Conservation (phyloP, 2,888 invertebrate species). For the Lasioglossum oenotherae region DNA sequence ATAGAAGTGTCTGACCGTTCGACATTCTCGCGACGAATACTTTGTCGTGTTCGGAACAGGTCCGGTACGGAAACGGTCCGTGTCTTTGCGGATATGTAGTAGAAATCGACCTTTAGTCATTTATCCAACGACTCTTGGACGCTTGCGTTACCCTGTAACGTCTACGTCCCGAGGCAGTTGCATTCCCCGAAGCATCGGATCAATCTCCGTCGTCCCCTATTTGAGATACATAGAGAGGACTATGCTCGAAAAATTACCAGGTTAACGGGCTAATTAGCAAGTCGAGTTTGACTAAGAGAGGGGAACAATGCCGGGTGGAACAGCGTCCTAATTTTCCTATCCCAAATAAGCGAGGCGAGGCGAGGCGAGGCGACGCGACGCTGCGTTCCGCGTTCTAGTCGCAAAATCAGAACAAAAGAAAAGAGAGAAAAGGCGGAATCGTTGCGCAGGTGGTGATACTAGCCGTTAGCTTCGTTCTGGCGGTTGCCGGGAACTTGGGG, state of each 20-base stretch:
- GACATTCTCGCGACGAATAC: too few relatives aligned
- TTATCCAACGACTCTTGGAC: background rate
- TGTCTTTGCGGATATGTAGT: too few relatives aligned
- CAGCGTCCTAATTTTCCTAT: background rate
- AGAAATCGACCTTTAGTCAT: background rate
- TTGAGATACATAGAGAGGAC: background rate
- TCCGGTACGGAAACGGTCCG: too few relatives aligned
- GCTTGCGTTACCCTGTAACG: background rate
- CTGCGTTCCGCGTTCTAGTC: background rate
- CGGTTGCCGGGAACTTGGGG: constrained; percentile 85
- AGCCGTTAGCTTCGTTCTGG: constrained; percentile 84
- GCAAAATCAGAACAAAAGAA: background rate
- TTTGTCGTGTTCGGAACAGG: too few relatives aligned
- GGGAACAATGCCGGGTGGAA: background rate
- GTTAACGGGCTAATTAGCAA: background rate
- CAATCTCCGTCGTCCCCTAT: background rate
- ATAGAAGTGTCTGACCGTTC: too few relatives aligned
- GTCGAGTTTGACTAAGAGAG: background rate
- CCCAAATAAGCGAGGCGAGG: background rate
- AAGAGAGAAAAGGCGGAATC: background rate
- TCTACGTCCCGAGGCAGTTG: background rate
- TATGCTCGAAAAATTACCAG: background rate
- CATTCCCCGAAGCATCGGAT: background rate
- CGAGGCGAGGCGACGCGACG: too few relatives aligned
- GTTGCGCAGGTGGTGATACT: constrained; percentile 80